phyloP scores from a whole-genome alignment of 2,888 invertebrate genomes.

The Tribolium freemani region DNA sequence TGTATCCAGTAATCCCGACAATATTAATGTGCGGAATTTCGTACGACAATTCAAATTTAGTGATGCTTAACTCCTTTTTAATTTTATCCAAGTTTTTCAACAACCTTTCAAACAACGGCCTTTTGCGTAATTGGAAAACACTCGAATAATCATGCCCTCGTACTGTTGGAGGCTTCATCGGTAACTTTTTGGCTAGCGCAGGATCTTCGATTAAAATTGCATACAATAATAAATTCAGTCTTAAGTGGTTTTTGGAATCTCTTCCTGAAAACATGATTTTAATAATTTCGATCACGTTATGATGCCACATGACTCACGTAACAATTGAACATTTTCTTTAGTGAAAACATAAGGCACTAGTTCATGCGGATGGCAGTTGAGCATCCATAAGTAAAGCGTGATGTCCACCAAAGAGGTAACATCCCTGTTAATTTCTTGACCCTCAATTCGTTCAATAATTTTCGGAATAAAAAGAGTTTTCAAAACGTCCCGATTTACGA shows the following conservation, averaged over 20 bases:
- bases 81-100: slow-evolving; percentile 55
- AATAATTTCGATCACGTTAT: not conserved
- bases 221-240: slow-evolving; percentile 64
- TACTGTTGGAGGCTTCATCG: slow-evolving; percentile 48
- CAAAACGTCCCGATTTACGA: slow-evolving; percentile 53
- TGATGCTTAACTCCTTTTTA: slow-evolving; percentile 51
- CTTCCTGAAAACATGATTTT: slow-evolving; percentile 47
- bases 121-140: slow-evolving; percentile 56
- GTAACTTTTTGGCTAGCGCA: slow-evolving; percentile 57
- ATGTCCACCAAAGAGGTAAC: slow-evolving; percentile 61
- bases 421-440: slow-evolving; percentile 56
- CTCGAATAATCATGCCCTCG: slow-evolving; percentile 49
- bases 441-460: slow-evolving; percentile 54
- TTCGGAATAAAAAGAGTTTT: slow-evolving; percentile 59
- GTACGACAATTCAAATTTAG: slow-evolving; percentile 56
- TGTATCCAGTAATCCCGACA: slow-evolving; percentile 64
- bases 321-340: slow-evolving; percentile 44
- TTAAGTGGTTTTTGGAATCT: slow-evolving; percentile 51
- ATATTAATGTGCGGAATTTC: slow-evolving; percentile 65
- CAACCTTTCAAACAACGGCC: slow-evolving; percentile 60
- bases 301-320: slow-evolving; percentile 45
- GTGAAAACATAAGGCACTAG: slow-evolving; percentile 59
- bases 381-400: slow-evolving; percentile 66
- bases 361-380: slow-evolving; percentile 60
- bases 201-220: slow-evolving; percentile 65